Base-by-base conservation (phyloP, 2,888 invertebrate genomes). In the Deroplatys truncata region DNA sequence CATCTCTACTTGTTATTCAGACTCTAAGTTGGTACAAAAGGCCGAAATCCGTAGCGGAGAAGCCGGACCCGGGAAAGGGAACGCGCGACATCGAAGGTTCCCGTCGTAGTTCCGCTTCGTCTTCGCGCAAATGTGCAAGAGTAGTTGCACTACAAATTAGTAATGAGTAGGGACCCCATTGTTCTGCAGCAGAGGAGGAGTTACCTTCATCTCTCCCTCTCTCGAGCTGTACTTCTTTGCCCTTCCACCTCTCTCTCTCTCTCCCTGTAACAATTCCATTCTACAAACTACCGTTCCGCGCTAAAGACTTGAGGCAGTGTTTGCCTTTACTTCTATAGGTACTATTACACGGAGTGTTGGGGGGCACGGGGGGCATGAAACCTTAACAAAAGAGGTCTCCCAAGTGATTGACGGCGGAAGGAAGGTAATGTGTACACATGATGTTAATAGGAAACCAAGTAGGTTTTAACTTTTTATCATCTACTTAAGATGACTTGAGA, bases 1-100 rank as follows among this genome's bases (percentile, higher is more conserved):
- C n/a, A n/a, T n/a, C n/a, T n/a, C n/a, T n/a, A n/a, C n/a, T 90
- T 88, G 89, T 89, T 89, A 90, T 87, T 89, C 88, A 88, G 89
- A 89, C 89, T 89, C 89, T 88, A 90, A 90, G 89, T 89, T 89
- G 84, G 87, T 84, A 89, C 89, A 89, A 90, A 89, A 89, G 90
- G 85, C 83, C 88, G 86, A 82, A 49, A 56, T 43, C 13, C 29
- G n/a, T 82, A 10, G 31, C 86, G 82, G 56, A n/a, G 85, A 31
- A 35, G 1, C n/a, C 31, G 85, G 13, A 85, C 31, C 20, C 25
- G 35, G 56, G 85, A 56, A 84, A 43, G 16, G 25, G 16, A 8
- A 8, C n/a, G 85, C 82, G 28, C 29, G 87, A 82, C 87, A 87
- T 25, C 56, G 35, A 83, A 28, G 87, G 49, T 43, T n/a, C 28